phyloP scores from a whole-genome alignment of 1,140 invertebrate genomes.

The Aphaenogaster floridana region DNA sequence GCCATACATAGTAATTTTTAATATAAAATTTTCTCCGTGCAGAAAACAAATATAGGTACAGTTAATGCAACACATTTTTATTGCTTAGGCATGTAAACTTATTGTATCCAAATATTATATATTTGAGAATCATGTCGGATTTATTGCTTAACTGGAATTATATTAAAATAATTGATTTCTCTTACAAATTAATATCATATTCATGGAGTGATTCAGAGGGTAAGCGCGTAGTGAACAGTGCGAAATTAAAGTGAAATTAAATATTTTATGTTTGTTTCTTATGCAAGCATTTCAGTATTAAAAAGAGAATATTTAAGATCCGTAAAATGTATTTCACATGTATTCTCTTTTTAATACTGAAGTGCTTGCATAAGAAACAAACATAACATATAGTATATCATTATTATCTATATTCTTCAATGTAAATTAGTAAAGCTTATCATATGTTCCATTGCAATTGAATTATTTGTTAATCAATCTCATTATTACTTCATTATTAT shows the following conservation, averaged over 20 bases:
- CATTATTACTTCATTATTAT: conserved; percentile 6
- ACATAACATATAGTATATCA: background rate
- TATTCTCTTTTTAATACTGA: too few relatives aligned
- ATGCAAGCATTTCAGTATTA: too few relatives aligned
- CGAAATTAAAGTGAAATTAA: too few relatives aligned
- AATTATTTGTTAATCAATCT: background rate
- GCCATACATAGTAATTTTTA: too few relatives aligned
- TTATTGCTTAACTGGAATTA: background rate
- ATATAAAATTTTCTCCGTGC: too few relatives aligned
- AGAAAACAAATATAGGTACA: background rate
- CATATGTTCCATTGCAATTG: background rate
- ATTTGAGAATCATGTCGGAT: background rate
- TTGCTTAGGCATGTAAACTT: background rate
- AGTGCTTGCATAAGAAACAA: too few relatives aligned
- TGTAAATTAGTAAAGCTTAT: background rate
- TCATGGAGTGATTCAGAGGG: background rate
- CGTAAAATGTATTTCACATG: too few relatives aligned
- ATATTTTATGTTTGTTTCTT: too few relatives aligned
- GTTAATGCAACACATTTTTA: background rate
- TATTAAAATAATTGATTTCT: background rate
- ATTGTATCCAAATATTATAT: background rate
- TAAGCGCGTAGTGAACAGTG: background rate
- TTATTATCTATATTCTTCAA: background rate
- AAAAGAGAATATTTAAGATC: too few relatives aligned
- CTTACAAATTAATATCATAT: background rate